Conservation (phyloP, 1,140 invertebrate species). For the Ctenoplectra terminalis region DNA sequence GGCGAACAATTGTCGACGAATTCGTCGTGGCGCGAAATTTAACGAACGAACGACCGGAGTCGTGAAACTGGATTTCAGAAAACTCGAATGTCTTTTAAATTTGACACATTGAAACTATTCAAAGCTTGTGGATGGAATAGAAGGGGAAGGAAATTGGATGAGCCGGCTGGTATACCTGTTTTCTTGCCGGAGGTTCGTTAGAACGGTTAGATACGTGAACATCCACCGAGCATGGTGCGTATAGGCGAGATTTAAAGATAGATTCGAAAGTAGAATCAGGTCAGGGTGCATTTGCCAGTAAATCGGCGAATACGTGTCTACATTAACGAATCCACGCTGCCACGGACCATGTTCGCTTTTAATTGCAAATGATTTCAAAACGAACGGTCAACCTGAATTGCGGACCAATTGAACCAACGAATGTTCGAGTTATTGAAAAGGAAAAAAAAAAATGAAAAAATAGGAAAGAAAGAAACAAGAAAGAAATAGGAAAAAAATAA, state of each 20-base stretch:
- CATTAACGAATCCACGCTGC: background rate
- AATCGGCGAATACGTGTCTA: conserved; percentile 35
- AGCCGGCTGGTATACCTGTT: background rate
- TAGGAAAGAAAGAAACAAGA: no score
- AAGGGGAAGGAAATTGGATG: conserved; percentile 12
- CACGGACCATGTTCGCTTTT: conserved; percentile 16
- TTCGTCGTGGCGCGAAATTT: background rate
- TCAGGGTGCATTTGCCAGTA: conserved; percentile 19
- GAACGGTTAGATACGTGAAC: background rate
- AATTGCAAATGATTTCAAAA: conserved; percentile 34
- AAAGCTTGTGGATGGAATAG: background rate
- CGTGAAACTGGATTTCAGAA: background rate
- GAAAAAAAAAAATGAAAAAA: no score
- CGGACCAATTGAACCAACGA: background rate
- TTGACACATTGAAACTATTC: conserved; percentile 3
- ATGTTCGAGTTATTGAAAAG: background rate
- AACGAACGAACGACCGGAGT: background rate
- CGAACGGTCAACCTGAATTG: background rate
- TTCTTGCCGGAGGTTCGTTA: conserved; percentile 26
- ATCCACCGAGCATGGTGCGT: background rate
- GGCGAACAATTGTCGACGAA: background rate
- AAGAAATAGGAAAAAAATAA: no score
- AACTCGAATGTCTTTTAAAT: conserved; percentile 29
- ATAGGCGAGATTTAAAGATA: conserved; percentile 19
- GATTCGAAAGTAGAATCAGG: conserved; percentile 41